Evolutionary conservation across 2,888 invertebrate genomes (phyloP), one percentile per base, ranked within the genome.

Genomic region (Agriopis marginaria): DNA sequence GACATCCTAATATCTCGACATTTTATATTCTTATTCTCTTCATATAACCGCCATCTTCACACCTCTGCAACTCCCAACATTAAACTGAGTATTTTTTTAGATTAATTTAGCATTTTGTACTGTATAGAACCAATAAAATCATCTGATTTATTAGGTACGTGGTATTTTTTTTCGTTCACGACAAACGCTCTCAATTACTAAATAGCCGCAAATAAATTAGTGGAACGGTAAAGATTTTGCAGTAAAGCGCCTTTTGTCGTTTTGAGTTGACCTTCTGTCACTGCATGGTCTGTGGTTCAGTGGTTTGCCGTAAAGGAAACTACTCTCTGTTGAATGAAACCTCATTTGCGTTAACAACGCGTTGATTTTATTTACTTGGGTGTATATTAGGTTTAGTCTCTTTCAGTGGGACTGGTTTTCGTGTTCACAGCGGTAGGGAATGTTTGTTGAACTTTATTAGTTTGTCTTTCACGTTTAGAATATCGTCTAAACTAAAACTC

Each of bases 331-430:
- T 64, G 60, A 68, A 64, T 64, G 55, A 50, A 64, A 68, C 51
- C 68, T 68, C 68, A 56, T 68, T 68, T 64, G 44, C 54, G 64
- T 68, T 64, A 61, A 61, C 60, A 68, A 64, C 64, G 63, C 56
- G 63, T 61, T 71, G 63, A 67, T 63, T 66, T 55, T 63, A 47
- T 66, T 66, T 71, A 63, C 54, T 63, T 53, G 17, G 23, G 44
- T 59, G 50, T 59, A 32, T 66, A 53, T 63, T 56, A 56, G 55
- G 56, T 47, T 55, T 55, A 47, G 47, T 49, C 54, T 55, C 47
- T 62, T 62, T 61, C 49, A 14, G 40, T 61, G 61, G 49, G 39
- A 9, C 14, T 49, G 45, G 53, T 61, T 8, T 40, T 62, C 32
- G 44, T 54, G 17, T 44, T 55, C 47, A 11, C 23, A 32, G 60